Conservation (phyloP, 2,888 invertebrate species). For the Venustoraphidia nigricollis region DNA sequence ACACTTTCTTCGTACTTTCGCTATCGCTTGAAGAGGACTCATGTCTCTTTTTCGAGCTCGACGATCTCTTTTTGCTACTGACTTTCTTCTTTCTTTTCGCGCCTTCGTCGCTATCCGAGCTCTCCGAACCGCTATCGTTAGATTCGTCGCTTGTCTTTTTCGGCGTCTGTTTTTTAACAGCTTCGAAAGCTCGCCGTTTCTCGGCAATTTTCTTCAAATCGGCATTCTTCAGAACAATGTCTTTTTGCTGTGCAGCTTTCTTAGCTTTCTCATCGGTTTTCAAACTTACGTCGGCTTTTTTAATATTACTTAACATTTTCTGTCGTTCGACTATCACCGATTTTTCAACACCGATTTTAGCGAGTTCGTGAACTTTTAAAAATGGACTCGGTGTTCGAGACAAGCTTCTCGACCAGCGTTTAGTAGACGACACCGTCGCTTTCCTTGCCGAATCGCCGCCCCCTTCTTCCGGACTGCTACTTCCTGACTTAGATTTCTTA, state of each 20-base stretch:
- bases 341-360: slow-evolving; percentile 7
- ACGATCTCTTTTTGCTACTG: slow-evolving; percentile 20
- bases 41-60: slow-evolving; percentile 29
- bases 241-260: slow-evolving; percentile 14
- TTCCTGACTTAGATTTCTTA: slow-evolving; percentile 24
- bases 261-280: slow-evolving; percentile 32
- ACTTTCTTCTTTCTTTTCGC: slow-evolving; percentile 21
- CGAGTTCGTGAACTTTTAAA: slow-evolving; percentile 50
- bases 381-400: slow-evolving; percentile 81
- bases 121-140: slow-evolving; percentile 23
- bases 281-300: no score
- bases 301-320: no score
- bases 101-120: slow-evolving; percentile 25
- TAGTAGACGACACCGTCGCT: slow-evolving; percentile 18
- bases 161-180: slow-evolving; percentile 21
- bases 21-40: slow-evolving; percentile 34
- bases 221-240: background rate
- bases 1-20: slow-evolving; percentile 18
- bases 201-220: slow-evolving; percentile 10
- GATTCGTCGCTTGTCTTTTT: slow-evolving; percentile 28
- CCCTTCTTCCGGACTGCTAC: slow-evolving; percentile 20
- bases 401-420: slow-evolving; percentile 52
- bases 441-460: slow-evolving; percentile 23
- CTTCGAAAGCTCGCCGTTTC: slow-evolving; percentile 14
- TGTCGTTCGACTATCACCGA: no score